phyloP scores from a whole-genome alignment of 2,888 invertebrate species.

The Melieria crassipennis region DNA sequence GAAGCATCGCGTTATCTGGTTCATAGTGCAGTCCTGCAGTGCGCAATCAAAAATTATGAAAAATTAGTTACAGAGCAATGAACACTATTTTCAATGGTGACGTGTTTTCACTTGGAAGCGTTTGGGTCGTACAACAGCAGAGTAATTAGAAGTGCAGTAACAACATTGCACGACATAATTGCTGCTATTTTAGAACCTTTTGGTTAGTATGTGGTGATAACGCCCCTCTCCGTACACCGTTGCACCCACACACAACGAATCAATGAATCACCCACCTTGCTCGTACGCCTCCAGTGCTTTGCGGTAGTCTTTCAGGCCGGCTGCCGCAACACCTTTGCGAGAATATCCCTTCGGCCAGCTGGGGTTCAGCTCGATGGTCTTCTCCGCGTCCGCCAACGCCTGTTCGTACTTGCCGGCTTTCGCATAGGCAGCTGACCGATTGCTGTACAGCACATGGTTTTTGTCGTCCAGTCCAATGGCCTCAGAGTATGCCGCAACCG shows the following conservation, averaged over 20 bases:
- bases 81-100: not conserved
- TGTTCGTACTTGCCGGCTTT: conserved; percentile 79
- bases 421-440: conserved; percentile 90
- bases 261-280: conserved; percentile 66
- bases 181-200: no score
- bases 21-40: conserved; percentile 71
- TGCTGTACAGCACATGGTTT: conserved; percentile 91
- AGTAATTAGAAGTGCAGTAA: no score
- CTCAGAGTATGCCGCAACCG: conserved; percentile 81
- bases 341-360: conserved; percentile 91
- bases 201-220: not conserved
- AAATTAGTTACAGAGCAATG: not conserved
- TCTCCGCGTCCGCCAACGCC: conserved; percentile 86
- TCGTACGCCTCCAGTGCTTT: conserved; percentile 83
- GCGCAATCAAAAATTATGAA: not conserved
- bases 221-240: not conserved
- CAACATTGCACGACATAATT: no score
- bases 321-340: conserved; percentile 86
- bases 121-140: no score
- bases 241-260: not conserved
- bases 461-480: conserved; percentile 81
- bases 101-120: not conserved
- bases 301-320: conserved; percentile 76
- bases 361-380: conserved; percentile 81
- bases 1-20: conserved; percentile 68